Evolutionary conservation across 2,888 invertebrate genomes (phyloP).

Genomic region (Oligia strigilis): DNA sequence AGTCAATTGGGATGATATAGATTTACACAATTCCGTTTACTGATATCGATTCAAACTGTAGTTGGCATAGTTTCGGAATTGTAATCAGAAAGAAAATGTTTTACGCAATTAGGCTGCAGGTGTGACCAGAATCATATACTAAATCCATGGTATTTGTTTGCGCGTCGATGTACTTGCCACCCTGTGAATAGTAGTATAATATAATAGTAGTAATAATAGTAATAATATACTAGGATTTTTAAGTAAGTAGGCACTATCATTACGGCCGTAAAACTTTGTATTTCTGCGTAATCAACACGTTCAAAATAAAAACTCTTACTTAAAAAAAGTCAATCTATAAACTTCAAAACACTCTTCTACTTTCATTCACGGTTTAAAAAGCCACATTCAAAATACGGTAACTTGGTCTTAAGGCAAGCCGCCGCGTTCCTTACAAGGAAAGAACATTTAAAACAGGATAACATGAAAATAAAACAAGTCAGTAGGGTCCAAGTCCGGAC

Average conservation of each 20-base stretch:
- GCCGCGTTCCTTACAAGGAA: background rate
- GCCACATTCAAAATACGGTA: no score
- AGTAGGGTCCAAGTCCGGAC: background rate
- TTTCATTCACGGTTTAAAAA: background rate
- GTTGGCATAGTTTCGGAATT: no score
- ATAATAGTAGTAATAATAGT: no score
- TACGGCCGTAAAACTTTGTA: background rate
- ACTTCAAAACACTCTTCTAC: background rate
- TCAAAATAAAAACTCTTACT: background rate
- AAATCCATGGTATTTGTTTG: no score
- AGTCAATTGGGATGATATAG: no score
- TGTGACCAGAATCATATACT: no score
- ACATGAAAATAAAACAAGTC: slow-evolving; percentile 45
- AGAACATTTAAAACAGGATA: slow-evolving; percentile 32
- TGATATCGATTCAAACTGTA: no score
- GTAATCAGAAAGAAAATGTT: no score
- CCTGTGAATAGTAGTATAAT: background rate
- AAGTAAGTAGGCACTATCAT: background rate
- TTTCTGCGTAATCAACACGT: background rate
- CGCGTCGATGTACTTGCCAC: no score
- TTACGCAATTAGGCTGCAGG: no score
- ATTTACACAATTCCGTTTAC: no score
- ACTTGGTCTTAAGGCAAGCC: background rate
- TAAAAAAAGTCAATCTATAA: background rate
- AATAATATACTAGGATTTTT: background rate